Base-by-base conservation (phyloP, 2,113 vertebrate species). In the Riparia riparia region DNA sequence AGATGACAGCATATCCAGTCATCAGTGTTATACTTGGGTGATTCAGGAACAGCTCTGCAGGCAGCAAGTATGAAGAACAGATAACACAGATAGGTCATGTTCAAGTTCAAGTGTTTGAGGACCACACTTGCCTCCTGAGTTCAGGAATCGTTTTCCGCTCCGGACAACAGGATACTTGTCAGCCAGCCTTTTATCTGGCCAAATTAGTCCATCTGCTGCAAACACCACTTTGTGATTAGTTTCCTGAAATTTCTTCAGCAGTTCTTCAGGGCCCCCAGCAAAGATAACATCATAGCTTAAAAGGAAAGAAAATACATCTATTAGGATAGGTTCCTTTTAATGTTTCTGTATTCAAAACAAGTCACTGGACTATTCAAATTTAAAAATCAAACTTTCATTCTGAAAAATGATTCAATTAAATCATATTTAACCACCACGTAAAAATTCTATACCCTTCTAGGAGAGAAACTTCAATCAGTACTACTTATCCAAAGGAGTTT, bases 211-310 rank as follows among this genome's bases (percentile, higher is more conserved):
- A 88, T 99, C 99, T 51, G 99, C 99, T 86, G 99, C 98, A 95
- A 99, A 99, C 37, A 99, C 95, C 42, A 99, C 98, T 95, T 99
- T 99, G 96, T 99, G 99, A 93, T 99, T 99, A 31, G 96, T 91
- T 89, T 99, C 98, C 63, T 98, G 98, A 94, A 99, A 99, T 93
- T 99, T 99, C 97, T 97, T 98, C 28, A 99, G 97, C 63, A 99
- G 97, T 86, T 99, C 99, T 63, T 99, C 98, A 89, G 99, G 99
- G 31, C 98, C 98, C 3, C 98, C 99, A 4, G 99, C 98, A 95
- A 99, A 99, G 95, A 99, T 98, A 82, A 99, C 98, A 97, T 99
- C 98, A 96, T 99, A 99, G 96, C 99, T 99, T 82, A 61, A 96
- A 89, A 73, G 31, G 24, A 60, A 86, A 65, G 14, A 69, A 91